Evolutionary conservation across 1,140 invertebrate species (phyloP), one percentile per base, ranked within the genome.

Genomic region (Anthonomus grandis): DNA sequence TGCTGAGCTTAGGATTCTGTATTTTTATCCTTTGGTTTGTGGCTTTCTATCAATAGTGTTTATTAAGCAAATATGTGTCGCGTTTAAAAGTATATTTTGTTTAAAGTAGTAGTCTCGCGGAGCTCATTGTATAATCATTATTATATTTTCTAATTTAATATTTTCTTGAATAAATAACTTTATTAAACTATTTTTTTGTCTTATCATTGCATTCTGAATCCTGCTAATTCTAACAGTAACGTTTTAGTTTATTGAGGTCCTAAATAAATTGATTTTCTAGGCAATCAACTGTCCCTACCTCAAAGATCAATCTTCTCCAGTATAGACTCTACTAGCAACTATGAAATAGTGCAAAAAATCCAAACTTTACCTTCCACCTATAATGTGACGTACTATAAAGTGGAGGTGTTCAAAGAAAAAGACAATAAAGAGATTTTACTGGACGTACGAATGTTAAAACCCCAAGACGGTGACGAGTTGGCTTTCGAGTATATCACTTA

Each of bases 401-500:
- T 64, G 1, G 59, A 64, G 52, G 60, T 62, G 9, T 66, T 52
- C 42, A 45, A 50, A 19, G 52, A 63, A 31, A 64, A 58, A 51
- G 58, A 57, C 24, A 45, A 56, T 8, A 46, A 22, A n/a, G 31
- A 46, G 10, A 39, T 47, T 31, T 42, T 66, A 24, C 27, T 62
- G 22, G 64, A 66, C 39, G 48, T 64, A n/a, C 41, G 58, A 25
- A 44, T 66, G 21, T 36, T 66, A 38, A 5, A 22, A 17, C 15
- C 15, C 22, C 12, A 17, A 1, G 36, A 56, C 23, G 23, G 31
- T 2, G 12, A 12, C 5, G 23, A 42, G 34, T 10, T 49, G 21
- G 13, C 49, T 12, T 64, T 59, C 36, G 59, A 62, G 17, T 62
- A 60, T 47, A 52, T 52, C 5, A 66, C 64, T 5, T 66, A 64